These are phyloP conservation scores for Cepphus grylle DNA, from an alignment of 2,113 vertebrate genomes.

Conservation along the genomic window DNA sequence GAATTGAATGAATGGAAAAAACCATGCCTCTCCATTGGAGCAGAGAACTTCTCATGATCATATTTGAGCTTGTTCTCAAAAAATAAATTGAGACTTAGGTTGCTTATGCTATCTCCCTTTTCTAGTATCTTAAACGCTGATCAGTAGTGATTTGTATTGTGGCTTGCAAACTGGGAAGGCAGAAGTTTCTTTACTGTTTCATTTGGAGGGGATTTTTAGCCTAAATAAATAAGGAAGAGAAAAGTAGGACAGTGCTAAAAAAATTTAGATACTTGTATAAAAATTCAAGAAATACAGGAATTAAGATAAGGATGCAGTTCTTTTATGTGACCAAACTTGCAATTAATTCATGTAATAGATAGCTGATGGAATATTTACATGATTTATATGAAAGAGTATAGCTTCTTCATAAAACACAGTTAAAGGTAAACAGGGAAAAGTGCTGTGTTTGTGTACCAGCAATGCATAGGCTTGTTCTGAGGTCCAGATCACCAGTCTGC, in stretches of 20 bases:
- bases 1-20: neutral
- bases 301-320: neutral
- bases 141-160: neutral
- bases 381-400: neutral
- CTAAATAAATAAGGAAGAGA: neutral
- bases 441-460: neutral
- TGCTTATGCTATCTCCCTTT: neutral
- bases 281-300: neutral
- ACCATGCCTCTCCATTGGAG: neutral
- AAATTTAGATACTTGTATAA: neutral
- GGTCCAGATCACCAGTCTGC: neutral
- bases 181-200: neutral
- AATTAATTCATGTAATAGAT: neutral
- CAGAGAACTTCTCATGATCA: neutral
- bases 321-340: neutral
- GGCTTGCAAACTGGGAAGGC: neutral
- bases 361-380: neutral
- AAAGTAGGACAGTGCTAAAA: neutral
- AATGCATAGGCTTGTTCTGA: fast-evolving
- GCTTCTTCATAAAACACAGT: neutral
- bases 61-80: neutral
- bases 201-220: neutral
- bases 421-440: neutral
- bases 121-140: neutral
- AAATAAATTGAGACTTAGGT: neutral